Base-by-base conservation (phyloP, 2,113 vertebrate genomes). In the Aramus guarauna region DNA sequence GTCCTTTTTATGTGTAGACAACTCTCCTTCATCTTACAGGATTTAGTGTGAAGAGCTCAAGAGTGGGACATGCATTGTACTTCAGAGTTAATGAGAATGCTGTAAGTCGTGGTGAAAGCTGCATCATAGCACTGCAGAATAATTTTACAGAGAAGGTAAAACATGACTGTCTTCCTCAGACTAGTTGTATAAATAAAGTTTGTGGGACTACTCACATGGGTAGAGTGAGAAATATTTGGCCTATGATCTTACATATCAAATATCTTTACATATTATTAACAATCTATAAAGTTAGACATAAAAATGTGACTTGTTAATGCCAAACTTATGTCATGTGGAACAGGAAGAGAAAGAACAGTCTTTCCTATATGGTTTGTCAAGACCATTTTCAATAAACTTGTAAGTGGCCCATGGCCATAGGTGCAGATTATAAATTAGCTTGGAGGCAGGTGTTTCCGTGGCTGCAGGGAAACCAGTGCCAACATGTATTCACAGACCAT, bases 391-490 rank as follows among this genome's bases (percentile, higher is more conserved):
- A 92, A 96, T 89, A 92, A 97, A 91, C 84, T 91, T 89, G 30
- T 84, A 90, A 93, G 85, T 92, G 92, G 96, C 92, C 88, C 63
- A 41, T 76, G 72, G 96, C 95, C 92, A 89, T 97, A 96, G 94
- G 96, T 97, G 71, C 85, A 94, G 93, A 96, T 96, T 97, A 96
- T 97, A 97, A 97, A 97, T 98, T 95, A 97, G 93, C 92, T 96
- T 94, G 69, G 83, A 97, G 94, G 96, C 97, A 98, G 97, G 95
- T 98, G 97, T 98, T 97, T 97, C 97, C 37, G n/a, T 95, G 95
- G 82, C 80, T 97, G 89, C 85, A 92, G 77, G 60, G 81, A 64
- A 96, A 95, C 86, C 85, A 92, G 47, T 88, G 90, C 91, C 94
- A 96, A 92, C 72, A 53, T 89, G 69, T 78, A 91, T 79, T 95